These are phyloP conservation scores for Rhinolophus sinicus DNA, from an alignment of 2,113 vertebrate species.

Conservation along the genomic window DNA sequence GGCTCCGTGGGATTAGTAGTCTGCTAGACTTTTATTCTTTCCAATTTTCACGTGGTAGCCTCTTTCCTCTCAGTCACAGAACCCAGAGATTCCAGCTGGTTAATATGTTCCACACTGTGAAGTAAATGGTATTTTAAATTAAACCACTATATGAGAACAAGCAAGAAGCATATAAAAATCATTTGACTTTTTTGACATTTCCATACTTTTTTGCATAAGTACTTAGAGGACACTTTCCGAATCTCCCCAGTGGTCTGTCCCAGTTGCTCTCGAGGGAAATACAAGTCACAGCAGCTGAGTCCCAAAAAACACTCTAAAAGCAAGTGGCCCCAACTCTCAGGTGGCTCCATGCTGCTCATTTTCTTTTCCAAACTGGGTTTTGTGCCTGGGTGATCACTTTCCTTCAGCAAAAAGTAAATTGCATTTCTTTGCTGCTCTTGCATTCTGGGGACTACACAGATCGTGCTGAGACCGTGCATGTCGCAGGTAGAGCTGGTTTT, in stretches of 20 bases:
- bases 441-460: not conserved
- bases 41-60: no score
- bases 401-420: slow-evolving; percentile 44
- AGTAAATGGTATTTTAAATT: slow-evolving; percentile 57
- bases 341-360: not conserved
- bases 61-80: not conserved
- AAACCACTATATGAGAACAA: not conserved
- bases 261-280: not conserved
- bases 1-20: not conserved
- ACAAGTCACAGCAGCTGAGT: not conserved
- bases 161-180: slow-evolving; percentile 42
- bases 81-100: slow-evolving; percentile 47
- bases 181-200: slow-evolving; percentile 42
- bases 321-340: not conserved
- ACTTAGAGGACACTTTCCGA: slow-evolving; percentile 9
- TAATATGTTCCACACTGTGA: slow-evolving; percentile 33
- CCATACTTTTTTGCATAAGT: slow-evolving; percentile 33
- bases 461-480: slow-evolving; percentile 17
- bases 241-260: not conserved
- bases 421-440: slow-evolving; percentile 33
- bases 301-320: not conserved
- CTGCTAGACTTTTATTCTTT: not conserved
- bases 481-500: not conserved
- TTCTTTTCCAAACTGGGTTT: slow-evolving; percentile 34
- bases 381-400: slow-evolving; percentile 56